phyloP scores from a whole-genome alignment of 2,113 vertebrate genomes.

The Ploceus nigricollis region DNA sequence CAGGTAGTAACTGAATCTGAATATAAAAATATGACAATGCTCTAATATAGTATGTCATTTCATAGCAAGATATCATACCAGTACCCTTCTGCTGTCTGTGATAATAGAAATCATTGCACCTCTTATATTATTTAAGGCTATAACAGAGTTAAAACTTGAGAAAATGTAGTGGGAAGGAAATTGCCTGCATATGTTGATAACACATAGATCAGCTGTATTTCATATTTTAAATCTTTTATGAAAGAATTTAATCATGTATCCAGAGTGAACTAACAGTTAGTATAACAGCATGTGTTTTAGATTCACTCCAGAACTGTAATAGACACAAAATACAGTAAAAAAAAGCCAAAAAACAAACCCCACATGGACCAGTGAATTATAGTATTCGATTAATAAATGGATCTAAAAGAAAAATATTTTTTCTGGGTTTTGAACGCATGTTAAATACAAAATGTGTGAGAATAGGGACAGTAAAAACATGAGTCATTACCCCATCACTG shows the following conservation, averaged over 20 bases:
- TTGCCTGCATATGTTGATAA: slow-evolving; percentile 32
- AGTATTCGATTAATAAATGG: not conserved
- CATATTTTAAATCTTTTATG: slow-evolving; percentile 11
- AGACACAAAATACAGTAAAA: not conserved
- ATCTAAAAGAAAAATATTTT: not conserved
- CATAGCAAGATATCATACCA: not conserved
- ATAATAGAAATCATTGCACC: slow-evolving; percentile 33
- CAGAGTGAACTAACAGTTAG: not conserved
- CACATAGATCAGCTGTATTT: not conserved
- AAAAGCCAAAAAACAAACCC: not conserved
- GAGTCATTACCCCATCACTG: not conserved
- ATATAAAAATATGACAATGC: not conserved
- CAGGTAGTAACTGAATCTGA: not conserved
- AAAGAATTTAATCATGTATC: not conserved
- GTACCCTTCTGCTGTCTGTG: slow-evolving; percentile 30
- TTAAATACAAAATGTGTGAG: not conserved
- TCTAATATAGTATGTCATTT: not conserved
- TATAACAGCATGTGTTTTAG: not conserved
- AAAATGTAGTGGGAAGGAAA: slow-evolving; percentile 25
- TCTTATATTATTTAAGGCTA: slow-evolving; percentile 20
- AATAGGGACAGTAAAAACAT: not conserved
- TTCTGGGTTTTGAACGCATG: not conserved
- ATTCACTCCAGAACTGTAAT: not conserved
- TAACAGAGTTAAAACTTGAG: not conserved
- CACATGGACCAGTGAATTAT: not conserved